Base-by-base conservation (phyloP, 2,113 vertebrate genomes). In the Chlamydotis undulata region DNA sequence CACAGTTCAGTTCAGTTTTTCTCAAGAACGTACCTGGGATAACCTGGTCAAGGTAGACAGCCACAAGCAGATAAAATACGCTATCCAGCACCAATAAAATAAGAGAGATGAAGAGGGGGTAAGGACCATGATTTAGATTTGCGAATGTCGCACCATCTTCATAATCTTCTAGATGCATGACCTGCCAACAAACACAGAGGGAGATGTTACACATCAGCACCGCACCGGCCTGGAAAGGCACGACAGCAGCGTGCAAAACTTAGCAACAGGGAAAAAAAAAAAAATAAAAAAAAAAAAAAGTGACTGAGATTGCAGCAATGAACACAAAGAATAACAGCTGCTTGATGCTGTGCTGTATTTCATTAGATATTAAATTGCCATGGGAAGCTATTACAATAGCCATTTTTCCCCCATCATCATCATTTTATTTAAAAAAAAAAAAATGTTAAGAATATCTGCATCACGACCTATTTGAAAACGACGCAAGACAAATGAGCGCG, bases 31-130 rank as follows among this genome's bases (percentile, higher is more conserved):
- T 64, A 99, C 99, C 99, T 97, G 99, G 99, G 64, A 99, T 98
- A n/a, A 99, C 99, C 97, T 99, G 99, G 96, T 99, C 99, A 39
- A 99, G 98, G 97, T 99, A 99, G 31, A 99, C 43, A 45, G 99
- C 99, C 18, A 99, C 77, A 9, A 99, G 98, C n/a, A 99, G 97
- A 80, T 99, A 99, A 60, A 99, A 98, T 53, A 99, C 12, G 81
- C 99, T 99, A 95, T 99, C 99, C 84, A 99, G 80, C 12, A 97
- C 94, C 75, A 99, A 76, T 75, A 99, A 98, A 49, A 98, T 12
- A 29, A 99, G 77, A 13, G 99, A 98, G 43, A 99, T 98, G 4
- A 99, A 98, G 2, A 99, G 98, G 0, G 99, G 98, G 89, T 99
- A 99, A 37, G 99, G 99, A 12, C 99, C 99, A 7, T 96, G 98